A percentile compares a stretch with the other conserved stretches of the same genome.
phyloP scores from a whole-genome alignment of 30 jellyfish, hydroid and myxozoan genomes.

The Aurelia aurita region DNA sequence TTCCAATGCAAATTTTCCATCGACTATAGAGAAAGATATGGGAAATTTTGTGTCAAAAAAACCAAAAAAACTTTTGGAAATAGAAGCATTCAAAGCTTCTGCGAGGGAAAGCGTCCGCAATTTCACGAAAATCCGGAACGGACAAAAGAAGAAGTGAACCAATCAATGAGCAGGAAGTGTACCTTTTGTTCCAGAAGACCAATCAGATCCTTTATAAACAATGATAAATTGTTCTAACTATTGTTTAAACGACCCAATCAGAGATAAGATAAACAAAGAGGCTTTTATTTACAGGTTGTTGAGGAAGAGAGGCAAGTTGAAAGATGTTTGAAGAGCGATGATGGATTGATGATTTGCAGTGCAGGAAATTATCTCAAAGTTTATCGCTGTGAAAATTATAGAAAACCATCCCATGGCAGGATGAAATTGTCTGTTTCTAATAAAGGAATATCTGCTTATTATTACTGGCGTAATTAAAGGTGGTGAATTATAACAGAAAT shows the following conservation, averaged over 20 bases:
- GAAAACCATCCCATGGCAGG: constrained; percentile 33
- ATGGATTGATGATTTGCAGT: constrained; percentile 36
- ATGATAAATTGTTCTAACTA: not conserved
- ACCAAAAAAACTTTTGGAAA: too few relatives aligned
- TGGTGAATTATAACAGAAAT: not conserved
- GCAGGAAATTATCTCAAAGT: not conserved
- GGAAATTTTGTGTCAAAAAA: too few relatives aligned
- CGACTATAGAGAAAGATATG: too few relatives aligned
- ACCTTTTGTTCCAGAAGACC: constrained; percentile 1
- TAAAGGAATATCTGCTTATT: not conserved
- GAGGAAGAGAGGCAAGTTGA: constrained; percentile 42
- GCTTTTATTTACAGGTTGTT: constrained; percentile 40
- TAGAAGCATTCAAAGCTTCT: too few relatives aligned
- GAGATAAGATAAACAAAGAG: constrained; percentile 19
- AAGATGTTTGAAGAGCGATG: constrained; percentile 51
- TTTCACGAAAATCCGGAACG: too few relatives aligned
- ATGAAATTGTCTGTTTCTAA: not conserved
- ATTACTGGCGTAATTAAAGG: not conserved
- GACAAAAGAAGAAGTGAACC: too few relatives aligned
- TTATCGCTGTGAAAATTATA: constrained; percentile 23
- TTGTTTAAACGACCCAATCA: constrained; percentile 51
- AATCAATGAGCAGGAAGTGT: not conserved
- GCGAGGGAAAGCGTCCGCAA: too few relatives aligned
- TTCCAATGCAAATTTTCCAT: too few relatives aligned
- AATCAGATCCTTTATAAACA: not conserved